phyloP scores from a whole-genome alignment of 2,888 invertebrate species.

The Meandrusa payeni region DNA sequence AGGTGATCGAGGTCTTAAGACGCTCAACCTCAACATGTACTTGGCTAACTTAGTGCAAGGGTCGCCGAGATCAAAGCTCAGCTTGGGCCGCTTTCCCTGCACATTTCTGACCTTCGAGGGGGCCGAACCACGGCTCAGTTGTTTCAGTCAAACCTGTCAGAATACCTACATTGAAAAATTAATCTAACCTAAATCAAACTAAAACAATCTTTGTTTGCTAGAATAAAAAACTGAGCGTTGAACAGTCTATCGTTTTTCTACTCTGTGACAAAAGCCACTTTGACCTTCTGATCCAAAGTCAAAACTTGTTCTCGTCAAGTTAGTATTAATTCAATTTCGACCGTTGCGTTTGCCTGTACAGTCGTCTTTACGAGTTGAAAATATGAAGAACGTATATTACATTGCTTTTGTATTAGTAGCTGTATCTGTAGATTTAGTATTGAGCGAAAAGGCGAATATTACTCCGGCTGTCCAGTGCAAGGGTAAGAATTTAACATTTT shows the following conservation, averaged over 20 bases:
- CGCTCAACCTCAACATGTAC: too few species aligned
- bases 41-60: too few species aligned
- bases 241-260: constrained; percentile 4
- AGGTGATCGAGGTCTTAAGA: too few species aligned
- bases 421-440: constrained; percentile 27
- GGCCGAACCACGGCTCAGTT: too few species aligned
- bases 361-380: constrained; percentile 25
- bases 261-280: constrained; percentile 12
- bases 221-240: too few species aligned
- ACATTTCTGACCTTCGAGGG: too few species aligned
- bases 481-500: constrained; percentile 33
- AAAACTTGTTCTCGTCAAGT: constrained; percentile 17
- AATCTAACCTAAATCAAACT: too few species aligned
- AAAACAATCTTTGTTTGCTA: too few species aligned
- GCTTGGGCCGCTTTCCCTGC: too few species aligned
- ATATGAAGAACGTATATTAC: constrained; percentile 31
- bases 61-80: too few species aligned
- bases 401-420: constrained; percentile 19
- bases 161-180: too few species aligned
- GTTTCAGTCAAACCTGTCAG: too few species aligned
- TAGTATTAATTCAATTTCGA: constrained; percentile 9
- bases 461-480: constrained; percentile 42
- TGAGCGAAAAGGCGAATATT: constrained; percentile 25
- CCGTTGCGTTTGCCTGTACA: constrained; percentile 10
- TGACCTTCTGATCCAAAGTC: constrained; percentile 14